Base-by-base conservation (phyloP, 2,888 invertebrate genomes). In the Napeogenes inachia region DNA sequence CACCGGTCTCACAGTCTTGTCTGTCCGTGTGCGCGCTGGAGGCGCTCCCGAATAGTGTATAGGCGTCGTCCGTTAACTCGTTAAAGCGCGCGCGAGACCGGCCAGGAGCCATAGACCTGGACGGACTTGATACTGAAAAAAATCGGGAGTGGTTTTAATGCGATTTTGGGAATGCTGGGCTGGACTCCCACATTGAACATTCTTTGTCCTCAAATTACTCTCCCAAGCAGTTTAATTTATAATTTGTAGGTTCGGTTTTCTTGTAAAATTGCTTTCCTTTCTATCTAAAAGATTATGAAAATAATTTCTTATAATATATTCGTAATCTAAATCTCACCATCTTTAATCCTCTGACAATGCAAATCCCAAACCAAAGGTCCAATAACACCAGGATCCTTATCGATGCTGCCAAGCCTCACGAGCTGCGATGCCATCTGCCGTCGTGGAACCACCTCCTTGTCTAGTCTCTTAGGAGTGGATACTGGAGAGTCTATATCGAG, bases 331-430 rank as follows among this genome's bases (percentile, higher is more conserved):
- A 30, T 54, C 59, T 74, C 71, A 92, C 92, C 84, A 75, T 92
- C 92, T 66, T 92, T 92, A 56, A 94, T 87, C 71, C 93, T 92
- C 78, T 94, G 94, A 75, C 94, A 94, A 75, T 95, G 95, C 63
- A 95, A 88, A 77, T 95, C 95, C 96, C 96, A 96, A 5, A 96
- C 96, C 59, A 96, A 85, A 0, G 96, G 96, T 0, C 96, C 96
- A 45, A 96, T 92, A 4, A 96, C 94, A 0, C 96, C 96, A 0
- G 96, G 96, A 84, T 96, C 96, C 54, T 93, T 93, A 70, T 94
- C 94, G 57, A 94, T 92, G 76, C 96, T 96, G 57, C 94, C 94
- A 54, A 95, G 92, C 42, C 95, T 87, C 3, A 92, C 86, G 33
- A 94, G 78, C 68, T 91, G 89, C 0, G 89, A 86, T 0, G 89